Evolutionary conservation across 2,113 vertebrate species (phyloP).

Genomic region (Crotalus horridus): DNA sequence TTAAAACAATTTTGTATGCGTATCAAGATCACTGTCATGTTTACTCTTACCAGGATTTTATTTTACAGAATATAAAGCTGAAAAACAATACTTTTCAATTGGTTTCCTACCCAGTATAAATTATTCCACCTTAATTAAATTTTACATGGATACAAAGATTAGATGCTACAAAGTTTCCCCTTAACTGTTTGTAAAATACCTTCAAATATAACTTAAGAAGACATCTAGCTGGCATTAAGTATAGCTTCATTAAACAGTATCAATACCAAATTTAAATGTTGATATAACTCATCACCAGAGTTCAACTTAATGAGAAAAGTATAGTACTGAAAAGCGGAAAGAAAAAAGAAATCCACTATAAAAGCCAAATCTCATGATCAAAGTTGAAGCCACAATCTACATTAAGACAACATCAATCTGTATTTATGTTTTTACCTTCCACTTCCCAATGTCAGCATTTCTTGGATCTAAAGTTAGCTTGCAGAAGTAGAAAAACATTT

Average conservation of each 20-base stretch:
- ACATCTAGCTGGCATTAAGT: not conserved
- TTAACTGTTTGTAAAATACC: not conserved
- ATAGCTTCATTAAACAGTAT: not conserved
- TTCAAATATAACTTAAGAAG: not conserved
- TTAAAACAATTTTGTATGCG: not conserved
- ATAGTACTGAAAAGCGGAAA: not conserved
- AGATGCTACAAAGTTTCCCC: not conserved
- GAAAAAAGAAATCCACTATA: not conserved
- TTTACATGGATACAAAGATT: not conserved
- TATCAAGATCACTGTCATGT: not conserved
- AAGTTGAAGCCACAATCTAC: not conserved
- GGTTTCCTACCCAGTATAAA: conserved; percentile 67
- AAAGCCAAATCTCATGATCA: not conserved
- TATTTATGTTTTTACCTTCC: not conserved
- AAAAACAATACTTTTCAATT: conserved; percentile 49
- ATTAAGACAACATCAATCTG: not conserved
- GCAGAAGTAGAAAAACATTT: not conserved
- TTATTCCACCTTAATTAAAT: conserved; percentile 38
- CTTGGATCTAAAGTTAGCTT: not conserved
- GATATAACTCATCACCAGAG: not conserved
- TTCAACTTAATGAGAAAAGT: not conserved
- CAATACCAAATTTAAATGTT: not conserved
- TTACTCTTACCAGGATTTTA: not conserved
- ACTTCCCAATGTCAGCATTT: not conserved
- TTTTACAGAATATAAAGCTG: not conserved